phyloP scores from a whole-genome alignment of 2,888 invertebrate genomes.

The Harpalus rufipes region DNA sequence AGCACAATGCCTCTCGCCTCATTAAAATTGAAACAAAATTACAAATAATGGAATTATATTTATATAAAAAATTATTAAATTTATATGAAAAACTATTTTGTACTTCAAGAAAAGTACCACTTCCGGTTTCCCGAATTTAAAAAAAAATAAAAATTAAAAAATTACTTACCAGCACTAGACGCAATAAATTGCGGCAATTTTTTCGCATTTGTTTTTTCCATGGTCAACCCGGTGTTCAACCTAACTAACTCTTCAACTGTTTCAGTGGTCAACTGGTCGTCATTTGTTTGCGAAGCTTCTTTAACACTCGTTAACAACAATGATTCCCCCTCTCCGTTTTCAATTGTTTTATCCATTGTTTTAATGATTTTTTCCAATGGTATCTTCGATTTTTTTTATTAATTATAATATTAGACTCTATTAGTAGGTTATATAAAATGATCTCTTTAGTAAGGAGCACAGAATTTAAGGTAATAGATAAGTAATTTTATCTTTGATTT shows the following conservation, averaged over 20 bases:
- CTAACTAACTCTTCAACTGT: slow-evolving; percentile 6
- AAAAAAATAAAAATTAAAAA: slow-evolving; percentile 4
- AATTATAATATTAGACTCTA: too few species aligned
- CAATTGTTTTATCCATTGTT: slow-evolving; percentile 29
- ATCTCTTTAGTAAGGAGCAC: too few species aligned
- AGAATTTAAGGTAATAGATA: too few species aligned
- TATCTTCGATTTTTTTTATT: neutral
- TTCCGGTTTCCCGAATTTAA: neutral
- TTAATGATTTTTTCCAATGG: slow-evolving; percentile 14
- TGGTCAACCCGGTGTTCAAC: neutral
- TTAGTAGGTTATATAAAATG: too few species aligned
- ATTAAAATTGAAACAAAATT: too few species aligned
- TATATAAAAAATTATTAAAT: too few species aligned
- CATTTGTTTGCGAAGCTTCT: neutral
- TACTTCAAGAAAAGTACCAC: too few species aligned
- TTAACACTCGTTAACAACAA: slow-evolving; percentile 12
- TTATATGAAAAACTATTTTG: too few species aligned
- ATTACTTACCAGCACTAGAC: slow-evolving; percentile 42
- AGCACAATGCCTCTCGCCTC: too few species aligned
- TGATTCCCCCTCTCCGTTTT: slow-evolving; percentile 23
- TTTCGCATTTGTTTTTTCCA: slow-evolving; percentile 1
- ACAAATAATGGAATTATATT: too few species aligned
- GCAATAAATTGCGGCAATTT: slow-evolving; percentile 51
- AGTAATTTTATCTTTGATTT: too few species aligned
- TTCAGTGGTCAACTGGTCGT: neutral